Evolutionary conservation across 2,888 invertebrate species (phyloP).

Genomic region (Galeruca laticollis): DNA sequence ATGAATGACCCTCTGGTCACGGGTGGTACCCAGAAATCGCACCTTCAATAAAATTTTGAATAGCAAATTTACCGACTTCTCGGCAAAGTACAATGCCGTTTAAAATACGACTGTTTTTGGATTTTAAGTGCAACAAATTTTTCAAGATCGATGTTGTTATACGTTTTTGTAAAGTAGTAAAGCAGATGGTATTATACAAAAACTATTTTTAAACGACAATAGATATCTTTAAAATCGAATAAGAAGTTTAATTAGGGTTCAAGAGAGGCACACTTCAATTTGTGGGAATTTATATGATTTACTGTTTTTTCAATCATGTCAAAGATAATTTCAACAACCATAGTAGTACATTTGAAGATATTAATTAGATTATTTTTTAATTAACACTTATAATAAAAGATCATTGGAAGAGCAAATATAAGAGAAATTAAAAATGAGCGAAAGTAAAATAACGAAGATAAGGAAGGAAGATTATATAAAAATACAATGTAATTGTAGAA

Average conservation of each 20-base stretch:
- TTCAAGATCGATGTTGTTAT: slow-evolving; percentile 60
- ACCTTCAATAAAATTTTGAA: slow-evolving; percentile 46
- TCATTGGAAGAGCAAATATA: too few relatives aligned
- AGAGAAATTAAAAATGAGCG: too few relatives aligned
- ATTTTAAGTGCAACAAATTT: slow-evolving; percentile 62
- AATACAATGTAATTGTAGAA: too few relatives aligned
- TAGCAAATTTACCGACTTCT: slow-evolving; percentile 39
- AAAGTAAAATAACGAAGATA: too few relatives aligned
- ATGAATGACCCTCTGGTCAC: slow-evolving; percentile 54
- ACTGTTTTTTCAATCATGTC: too few relatives aligned
- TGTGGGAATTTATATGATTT: not conserved
- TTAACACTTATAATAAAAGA: too few relatives aligned
- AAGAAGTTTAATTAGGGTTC: slow-evolving; percentile 7
- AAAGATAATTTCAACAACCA: too few relatives aligned
- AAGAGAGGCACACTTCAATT: not conserved
- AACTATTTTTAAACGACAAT: slow-evolving; percentile 39
- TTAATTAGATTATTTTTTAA: too few relatives aligned
- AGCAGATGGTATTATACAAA: slow-evolving; percentile 50
- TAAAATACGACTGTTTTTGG: slow-evolving; percentile 52
- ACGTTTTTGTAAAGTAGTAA: slow-evolving; percentile 49
- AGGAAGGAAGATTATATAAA: too few relatives aligned
- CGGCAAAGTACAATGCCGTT: slow-evolving; percentile 33
- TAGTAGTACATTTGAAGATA: too few relatives aligned
- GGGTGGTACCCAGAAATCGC: slow-evolving; percentile 50
- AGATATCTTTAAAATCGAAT: slow-evolving; percentile 45